Evolutionary conservation across 2,113 vertebrate genomes (phyloP).

Genomic region (Seriola aureovittata): DNA sequence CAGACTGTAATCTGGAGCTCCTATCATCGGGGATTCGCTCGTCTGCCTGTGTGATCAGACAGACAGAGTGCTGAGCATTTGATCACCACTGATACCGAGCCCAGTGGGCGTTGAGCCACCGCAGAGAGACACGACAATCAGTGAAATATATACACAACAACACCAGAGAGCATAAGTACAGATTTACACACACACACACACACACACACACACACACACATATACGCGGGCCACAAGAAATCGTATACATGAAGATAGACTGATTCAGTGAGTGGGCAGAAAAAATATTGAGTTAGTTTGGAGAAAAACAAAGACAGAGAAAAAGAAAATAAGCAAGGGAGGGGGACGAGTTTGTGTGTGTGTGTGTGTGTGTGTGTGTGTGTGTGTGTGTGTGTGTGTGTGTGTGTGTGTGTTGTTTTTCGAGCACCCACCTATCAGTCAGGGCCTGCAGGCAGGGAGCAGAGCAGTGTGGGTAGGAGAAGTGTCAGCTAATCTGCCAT

Average conservation of each 20-base stretch:
- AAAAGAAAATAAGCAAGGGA: slow-evolving; percentile 55
- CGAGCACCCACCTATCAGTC: slow-evolving; percentile 64
- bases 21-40: slow-evolving; percentile 59
- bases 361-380: slow-evolving; percentile 16
- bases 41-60: slow-evolving; percentile 60
- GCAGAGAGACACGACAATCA: slow-evolving; percentile 47
- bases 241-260: slow-evolving; percentile 47
- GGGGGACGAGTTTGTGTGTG: slow-evolving; percentile 26
- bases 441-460: slow-evolving; percentile 62
- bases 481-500: slow-evolving; percentile 78
- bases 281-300: slow-evolving; percentile 54
- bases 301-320: slow-evolving; percentile 44
- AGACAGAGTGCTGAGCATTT: slow-evolving; percentile 60
- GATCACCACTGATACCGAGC: slow-evolving; percentile 63
- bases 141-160: slow-evolving; percentile 33
- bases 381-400: slow-evolving; percentile 51
- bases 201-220: background rate
- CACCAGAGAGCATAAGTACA: slow-evolving; percentile 8
- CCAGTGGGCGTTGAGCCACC: slow-evolving; percentile 61
- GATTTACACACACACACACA: slow-evolving; percentile 23
- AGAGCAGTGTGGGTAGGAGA: slow-evolving; percentile 76
- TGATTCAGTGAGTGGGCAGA: slow-evolving; percentile 52
- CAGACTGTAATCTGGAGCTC: slow-evolving; percentile 65
- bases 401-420: slow-evolving; percentile 59
- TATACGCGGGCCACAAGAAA: slow-evolving; percentile 23